Conservation (phyloP, 1,140 invertebrate species). For the Drosophila nikananu region DNA sequence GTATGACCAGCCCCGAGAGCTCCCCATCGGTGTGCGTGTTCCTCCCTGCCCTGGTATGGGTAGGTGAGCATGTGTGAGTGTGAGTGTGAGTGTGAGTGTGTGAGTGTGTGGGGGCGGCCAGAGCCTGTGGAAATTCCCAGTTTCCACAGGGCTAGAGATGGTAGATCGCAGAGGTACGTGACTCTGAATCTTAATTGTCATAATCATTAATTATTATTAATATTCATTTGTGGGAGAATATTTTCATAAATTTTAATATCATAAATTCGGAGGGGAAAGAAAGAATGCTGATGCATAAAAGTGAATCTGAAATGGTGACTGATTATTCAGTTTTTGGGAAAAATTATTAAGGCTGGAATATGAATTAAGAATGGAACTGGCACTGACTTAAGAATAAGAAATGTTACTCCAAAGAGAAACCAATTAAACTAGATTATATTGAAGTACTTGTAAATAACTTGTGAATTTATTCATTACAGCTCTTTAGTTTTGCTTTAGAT, state of each 20-base stretch:
- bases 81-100: conserved; percentile 47
- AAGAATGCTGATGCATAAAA: not conserved
- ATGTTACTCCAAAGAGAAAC: no score
- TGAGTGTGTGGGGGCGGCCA: conserved; percentile 61
- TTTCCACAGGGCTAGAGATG: conserved; percentile 57
- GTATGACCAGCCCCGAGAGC: conserved; percentile 56
- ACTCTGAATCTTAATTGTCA: conserved; percentile 32
- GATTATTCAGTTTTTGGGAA: not conserved
- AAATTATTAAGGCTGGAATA: not conserved
- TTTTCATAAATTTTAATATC: conserved; percentile 2
- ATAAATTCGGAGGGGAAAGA: not conserved
- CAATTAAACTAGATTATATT: not conserved
- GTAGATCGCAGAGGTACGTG: conserved; percentile 11
- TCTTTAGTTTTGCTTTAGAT: not conserved
- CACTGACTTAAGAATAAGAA: not conserved
- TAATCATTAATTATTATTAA: not conserved
- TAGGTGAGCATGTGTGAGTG: conserved; percentile 36
- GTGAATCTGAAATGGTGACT: conserved; percentile 4
- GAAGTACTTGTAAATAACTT: not conserved
- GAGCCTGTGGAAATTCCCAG: conserved; percentile 7
- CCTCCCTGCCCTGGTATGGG: conserved; percentile 28
- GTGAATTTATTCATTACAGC: not conserved
- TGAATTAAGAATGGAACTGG: not conserved
- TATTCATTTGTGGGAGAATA: not conserved
- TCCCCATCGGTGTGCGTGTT: conserved; percentile 48